Base-by-base conservation (phyloP, 2,113 vertebrate genomes). In the Ibidorhyncha struthersii region DNA sequence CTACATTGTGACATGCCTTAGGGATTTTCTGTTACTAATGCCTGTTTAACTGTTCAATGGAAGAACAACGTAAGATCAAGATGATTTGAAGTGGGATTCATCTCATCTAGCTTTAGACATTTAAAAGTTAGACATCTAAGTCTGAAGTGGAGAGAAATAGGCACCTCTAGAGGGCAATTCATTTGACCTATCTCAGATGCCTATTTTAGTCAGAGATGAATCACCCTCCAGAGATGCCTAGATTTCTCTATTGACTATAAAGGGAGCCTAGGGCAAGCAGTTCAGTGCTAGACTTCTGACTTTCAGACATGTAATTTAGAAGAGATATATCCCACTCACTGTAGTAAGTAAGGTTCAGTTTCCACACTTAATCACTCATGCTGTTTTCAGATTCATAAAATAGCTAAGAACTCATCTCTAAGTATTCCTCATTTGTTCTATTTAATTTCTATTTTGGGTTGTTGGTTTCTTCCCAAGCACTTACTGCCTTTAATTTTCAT, bases 171-270 rank as follows among this genome's bases (percentile, higher is more conserved):
- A 96, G 96, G 89, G 77, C 86, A 94, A 96, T 89, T 91, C 70
- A 76, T 93, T 94, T 96, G 96, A 96, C 93, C 94, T 95, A 45
- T 95, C 49, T 96, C 91, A 93, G 83, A 82, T 79, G 61, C 32
- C 86, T 94, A 34, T 94, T 94, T 95, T 79, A 96, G 94, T 84
- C 72, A 59, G 65, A 96, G 89, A 94, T 84, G 47, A 95, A 96
- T 95, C 77, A 63, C 91, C 91, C 86, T 95, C 94, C 61, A 89
- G 83, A 96, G 93, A 82, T 50, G 21, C 43, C 78, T 89, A 84
- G 86, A 95, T 96, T 96, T 95, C 86, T 94, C 86, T 86, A 3
- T 22, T 82, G 93, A 67, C 83, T 94, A 81, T 84, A 95, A 93
- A 96, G 73, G 70, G 61, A 94, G n/a, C 69, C 86, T 78, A 93